These are phyloP conservation scores for Ahaetulla prasina DNA, from an alignment of 2,113 vertebrate genomes.

Conservation along the genomic window DNA sequence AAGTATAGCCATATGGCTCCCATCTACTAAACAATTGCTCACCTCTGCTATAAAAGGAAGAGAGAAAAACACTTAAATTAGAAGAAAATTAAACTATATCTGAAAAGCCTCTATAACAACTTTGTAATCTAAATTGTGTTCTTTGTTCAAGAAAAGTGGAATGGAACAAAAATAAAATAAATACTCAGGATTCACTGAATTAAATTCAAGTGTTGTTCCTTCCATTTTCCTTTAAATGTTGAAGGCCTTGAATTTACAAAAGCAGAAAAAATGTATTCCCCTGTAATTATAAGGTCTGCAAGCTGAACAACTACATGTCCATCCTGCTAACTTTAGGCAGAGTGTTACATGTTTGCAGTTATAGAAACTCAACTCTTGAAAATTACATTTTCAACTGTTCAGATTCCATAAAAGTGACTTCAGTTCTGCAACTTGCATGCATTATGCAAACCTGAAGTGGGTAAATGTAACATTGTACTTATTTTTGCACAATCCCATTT, in stretches of 20 bases:
- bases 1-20: not conserved
- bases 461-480: not conserved
- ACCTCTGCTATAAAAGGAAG: not conserved
- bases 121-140: not conserved
- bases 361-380: not conserved
- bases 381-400: not conserved
- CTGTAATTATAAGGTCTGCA: not conserved
- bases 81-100: not conserved
- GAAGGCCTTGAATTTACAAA: not conserved
- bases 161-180: constrained; percentile 9
- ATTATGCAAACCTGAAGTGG: not conserved
- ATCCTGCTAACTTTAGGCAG: not conserved
- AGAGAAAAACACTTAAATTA: not conserved
- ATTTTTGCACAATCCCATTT: not conserved
- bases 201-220: not conserved
- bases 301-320: not conserved
- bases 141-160: not conserved
- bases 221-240: not conserved
- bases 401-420: not conserved
- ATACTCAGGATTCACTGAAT: not conserved
- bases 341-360: not conserved
- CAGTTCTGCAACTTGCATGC: not conserved
- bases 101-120: not conserved
- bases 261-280: not conserved
- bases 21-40: not conserved